Percentiles rank a stretch among this genome's conserved stretches.
Evolutionary conservation across 1,140 invertebrate species (phyloP).

Genomic region (Drosophila littoralis): DNA sequence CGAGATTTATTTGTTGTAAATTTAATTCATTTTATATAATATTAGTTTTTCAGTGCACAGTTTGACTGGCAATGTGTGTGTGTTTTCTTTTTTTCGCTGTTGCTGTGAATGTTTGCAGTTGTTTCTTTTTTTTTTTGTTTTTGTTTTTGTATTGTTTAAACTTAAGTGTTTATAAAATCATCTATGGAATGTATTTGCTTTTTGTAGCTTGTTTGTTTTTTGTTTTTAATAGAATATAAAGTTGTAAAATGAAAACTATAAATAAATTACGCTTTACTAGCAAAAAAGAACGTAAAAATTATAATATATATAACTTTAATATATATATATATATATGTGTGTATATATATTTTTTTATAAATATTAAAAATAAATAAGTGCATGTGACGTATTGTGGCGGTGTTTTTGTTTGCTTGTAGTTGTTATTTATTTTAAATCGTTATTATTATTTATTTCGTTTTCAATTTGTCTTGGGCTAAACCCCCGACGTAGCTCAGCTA

Average conservation of each 20-base stretch:
- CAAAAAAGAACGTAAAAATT: conserved; percentile 51
- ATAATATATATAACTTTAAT: conserved; percentile 32
- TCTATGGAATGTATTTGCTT: conserved; percentile 73
- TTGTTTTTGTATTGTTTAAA: conserved; percentile 24
- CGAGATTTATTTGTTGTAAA: conserved; percentile 66
- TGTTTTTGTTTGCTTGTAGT: conserved; percentile 53
- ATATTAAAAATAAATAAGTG: conserved; percentile 76
- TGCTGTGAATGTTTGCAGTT: conserved; percentile 73
- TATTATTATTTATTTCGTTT: conserved; percentile 21
- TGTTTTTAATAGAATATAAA: conserved; percentile 27
- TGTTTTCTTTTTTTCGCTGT: conserved; percentile 44
- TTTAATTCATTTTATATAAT: conserved; percentile 21
- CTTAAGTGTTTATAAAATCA: conserved; percentile 66
- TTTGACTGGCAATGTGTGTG: conserved; percentile 63
- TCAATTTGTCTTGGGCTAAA: background rate
- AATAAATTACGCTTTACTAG: conserved; percentile 71
- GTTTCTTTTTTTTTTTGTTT: conserved; percentile 30
- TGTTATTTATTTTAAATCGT: conserved; percentile 4
- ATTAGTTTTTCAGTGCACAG: conserved; percentile 57
- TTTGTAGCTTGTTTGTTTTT: conserved; percentile 24
- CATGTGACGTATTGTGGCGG: conserved; percentile 80
- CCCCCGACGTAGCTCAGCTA: conserved; percentile 66
- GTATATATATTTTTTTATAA: conserved; percentile 41
- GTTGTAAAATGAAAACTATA: conserved; percentile 39
- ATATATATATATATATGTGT: conserved; percentile 23